Conservation (phyloP, 2,113 vertebrate species). For the Cepphus grylle region DNA sequence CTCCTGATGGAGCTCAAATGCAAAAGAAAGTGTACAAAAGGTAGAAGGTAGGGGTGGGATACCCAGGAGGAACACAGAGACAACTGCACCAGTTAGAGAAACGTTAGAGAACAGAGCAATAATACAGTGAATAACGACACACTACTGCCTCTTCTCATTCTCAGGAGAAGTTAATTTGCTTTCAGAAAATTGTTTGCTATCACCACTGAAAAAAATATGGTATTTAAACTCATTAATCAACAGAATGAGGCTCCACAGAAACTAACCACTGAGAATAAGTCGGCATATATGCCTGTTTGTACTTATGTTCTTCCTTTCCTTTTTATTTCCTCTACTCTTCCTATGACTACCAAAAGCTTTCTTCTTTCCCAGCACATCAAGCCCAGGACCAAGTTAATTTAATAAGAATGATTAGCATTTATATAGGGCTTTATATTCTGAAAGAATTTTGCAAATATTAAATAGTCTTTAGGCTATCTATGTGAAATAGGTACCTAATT, state of each 20-base stretch:
- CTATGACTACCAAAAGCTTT: neutral
- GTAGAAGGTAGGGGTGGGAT: neutral
- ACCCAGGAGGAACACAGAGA: neutral
- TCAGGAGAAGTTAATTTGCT: neutral
- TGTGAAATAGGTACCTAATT: neutral
- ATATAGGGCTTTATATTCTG: neutral
- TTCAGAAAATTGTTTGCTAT: neutral
- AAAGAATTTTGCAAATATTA: neutral
- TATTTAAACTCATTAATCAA: neutral
- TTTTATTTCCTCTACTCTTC: neutral
- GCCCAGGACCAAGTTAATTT: neutral
- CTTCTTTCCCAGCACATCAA: neutral
- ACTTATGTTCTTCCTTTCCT: neutral
- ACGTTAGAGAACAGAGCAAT: neutral
- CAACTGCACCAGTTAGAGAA: accelerated
- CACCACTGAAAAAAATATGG: neutral
- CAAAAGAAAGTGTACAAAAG: neutral
- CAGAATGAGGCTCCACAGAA: neutral
- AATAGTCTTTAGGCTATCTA: neutral
- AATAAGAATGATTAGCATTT: neutral
- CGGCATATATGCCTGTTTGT: accelerated
- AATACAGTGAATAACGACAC: neutral
- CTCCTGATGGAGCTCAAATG: neutral
- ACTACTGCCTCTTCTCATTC: neutral
- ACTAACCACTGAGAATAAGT: neutral